A percentile compares a stretch with the other conserved stretches of the same genome.
Conservation (phyloP, 2,888 invertebrate species). For the Melitaea athalia region DNA sequence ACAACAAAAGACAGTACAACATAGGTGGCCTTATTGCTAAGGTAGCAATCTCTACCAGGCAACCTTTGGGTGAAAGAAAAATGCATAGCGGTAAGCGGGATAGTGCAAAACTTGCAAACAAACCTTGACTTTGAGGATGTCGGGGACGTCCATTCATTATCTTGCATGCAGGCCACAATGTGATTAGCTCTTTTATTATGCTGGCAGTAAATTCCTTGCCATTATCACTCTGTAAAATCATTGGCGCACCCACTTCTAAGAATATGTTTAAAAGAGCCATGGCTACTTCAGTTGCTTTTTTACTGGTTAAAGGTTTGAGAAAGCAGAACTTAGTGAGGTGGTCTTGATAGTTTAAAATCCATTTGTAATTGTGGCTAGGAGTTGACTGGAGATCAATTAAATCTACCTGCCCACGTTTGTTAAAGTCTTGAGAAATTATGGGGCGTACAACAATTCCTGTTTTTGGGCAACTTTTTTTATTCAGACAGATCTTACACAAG, state of each 20-base stretch:
- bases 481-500: conserved; percentile 28
- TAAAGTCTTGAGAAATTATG: conserved; percentile 32
- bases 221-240: conserved; percentile 31
- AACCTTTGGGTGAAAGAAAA: no score
- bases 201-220: conserved; percentile 33
- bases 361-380: conserved; percentile 32
- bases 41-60: no score
- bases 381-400: conserved; percentile 31
- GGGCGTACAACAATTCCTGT: conserved; percentile 31
- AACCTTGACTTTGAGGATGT: no score
- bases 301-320: conserved; percentile 31
- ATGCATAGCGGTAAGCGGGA: no score
- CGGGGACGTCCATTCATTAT: conserved; percentile 35
- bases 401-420: conserved; percentile 29
- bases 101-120: no score
- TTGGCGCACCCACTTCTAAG: conserved; percentile 30
- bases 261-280: conserved; percentile 36
- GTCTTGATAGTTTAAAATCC: conserved; percentile 36
- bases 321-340: conserved; percentile 35
- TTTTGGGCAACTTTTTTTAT: conserved; percentile 37
- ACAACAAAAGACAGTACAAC: no score
- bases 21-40: no score
- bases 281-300: conserved; percentile 35
- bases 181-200: conserved; percentile 32
- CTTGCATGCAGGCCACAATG: conserved; percentile 38